Base-by-base conservation (phyloP, 1,140 invertebrate species). In the Heliconius congener region DNA sequence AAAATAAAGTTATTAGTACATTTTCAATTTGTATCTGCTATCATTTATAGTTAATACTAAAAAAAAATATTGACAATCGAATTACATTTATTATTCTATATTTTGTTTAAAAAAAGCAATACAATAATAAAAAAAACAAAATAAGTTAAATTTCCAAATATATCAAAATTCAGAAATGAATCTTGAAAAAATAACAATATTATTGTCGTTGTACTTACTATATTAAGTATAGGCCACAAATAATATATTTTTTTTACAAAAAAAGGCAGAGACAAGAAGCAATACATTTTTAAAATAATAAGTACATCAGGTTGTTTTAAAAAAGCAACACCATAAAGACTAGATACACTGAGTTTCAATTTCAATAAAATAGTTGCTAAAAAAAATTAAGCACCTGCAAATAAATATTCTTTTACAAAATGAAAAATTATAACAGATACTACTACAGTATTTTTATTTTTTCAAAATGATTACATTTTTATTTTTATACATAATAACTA, bases 201-300 rank as follows among this genome's bases (percentile, higher is more conserved):
- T 57, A 57, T 57, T 57, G 55, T 57, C 55, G 19, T 57, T 57
- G 55, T 57, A 57, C 55, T 57, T 57, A 9, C 27, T 30, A 66
- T 66, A 66, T 16, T 66, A 66, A 66, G 60, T 66, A 16, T 66
- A 66, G 60, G 60, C 60, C 60, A 57, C 6, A 57, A 57, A 57
- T 57, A 57, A 57, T 57, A 23, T 8, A 23, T 23, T 1, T 23
- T n/a, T 23, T 23, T 23, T 8, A 9, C 0, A 23, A 23, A 57
- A 57, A 57, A 23, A 57, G 9, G 8, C 9, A 55, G 16, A 57
- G n/a, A 57, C 9, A 57, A 57, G n/a, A 23, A 57, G n/a, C 0
- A 9, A 9, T 27, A 8, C n/a, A 8, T 66, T 66, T 66, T 66
- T 30, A 0, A 27, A 66, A 27, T 11, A 60, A 60, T 66, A 66